A percentile compares a stretch with the other conserved stretches of the same genome.
phyloP scores from a whole-genome alignment of 2,888 invertebrate species.

The Cryptus armator region DNA sequence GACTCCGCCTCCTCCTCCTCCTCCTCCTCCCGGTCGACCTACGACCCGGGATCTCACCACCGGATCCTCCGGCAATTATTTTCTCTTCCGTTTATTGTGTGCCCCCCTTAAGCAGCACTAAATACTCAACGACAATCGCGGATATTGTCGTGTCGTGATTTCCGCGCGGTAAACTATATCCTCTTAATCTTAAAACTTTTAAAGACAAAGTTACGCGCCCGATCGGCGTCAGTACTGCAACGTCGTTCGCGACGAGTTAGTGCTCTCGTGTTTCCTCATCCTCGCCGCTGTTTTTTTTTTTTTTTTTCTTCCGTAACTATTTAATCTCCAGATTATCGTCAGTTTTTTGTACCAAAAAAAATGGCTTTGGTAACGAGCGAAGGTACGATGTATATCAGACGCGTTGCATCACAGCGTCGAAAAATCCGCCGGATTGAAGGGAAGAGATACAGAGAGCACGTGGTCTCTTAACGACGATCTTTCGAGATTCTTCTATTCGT shows the following conservation, averaged over 20 bases:
- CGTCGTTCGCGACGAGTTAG: constrained; percentile 70
- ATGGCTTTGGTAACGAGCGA: not conserved
- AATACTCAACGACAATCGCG: not conserved
- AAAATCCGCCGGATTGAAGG: constrained; percentile 44
- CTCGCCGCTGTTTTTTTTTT: constrained; percentile 63
- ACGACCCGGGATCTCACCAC: constrained; percentile 60
- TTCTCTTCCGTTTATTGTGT: not conserved
- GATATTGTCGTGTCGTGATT: not conserved
- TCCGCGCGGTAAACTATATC: not conserved
- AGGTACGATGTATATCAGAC: not conserved
- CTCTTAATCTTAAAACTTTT: constrained; percentile 18
- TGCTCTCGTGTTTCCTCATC: constrained; percentile 81
- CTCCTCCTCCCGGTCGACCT: constrained; percentile 66
- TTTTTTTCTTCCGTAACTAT: not conserved
- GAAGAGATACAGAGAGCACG: constrained; percentile 23
- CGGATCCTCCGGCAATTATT: constrained; percentile 56
- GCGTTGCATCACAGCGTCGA: constrained; percentile 27
- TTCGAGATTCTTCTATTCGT: not conserved
- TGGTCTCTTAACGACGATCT: constrained; percentile 16
- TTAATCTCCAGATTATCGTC: not conserved
- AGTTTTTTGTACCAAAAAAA: constrained; percentile 2
- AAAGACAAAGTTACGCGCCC: constrained; percentile 34
- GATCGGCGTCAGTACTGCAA: constrained; percentile 81
- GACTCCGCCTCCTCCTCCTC: constrained; percentile 28
- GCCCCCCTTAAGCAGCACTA: not conserved